Evolutionary conservation across 2,797 vertebrate genomes (phyloP).

Genomic region (Pteronotus mesoamericanus): DNA sequence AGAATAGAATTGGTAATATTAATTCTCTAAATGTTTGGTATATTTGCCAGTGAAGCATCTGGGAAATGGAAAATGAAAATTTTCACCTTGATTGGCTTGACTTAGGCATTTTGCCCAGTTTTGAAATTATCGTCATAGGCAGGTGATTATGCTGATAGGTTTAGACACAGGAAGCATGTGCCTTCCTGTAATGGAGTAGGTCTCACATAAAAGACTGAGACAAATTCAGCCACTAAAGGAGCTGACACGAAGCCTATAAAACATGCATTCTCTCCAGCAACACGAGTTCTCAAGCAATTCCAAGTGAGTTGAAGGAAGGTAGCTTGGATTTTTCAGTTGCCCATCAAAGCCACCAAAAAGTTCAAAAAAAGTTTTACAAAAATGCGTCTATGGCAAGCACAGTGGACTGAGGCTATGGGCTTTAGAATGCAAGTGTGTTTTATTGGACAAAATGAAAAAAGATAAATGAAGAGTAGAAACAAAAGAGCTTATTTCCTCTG

Average conservation of each 20-base stretch:
- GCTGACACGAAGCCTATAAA: background rate
- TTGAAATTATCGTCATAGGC: background rate
- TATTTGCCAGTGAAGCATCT: background rate
- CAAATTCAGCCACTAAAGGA: background rate
- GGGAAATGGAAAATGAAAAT: background rate
- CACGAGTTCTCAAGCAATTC: background rate
- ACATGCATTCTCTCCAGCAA: background rate
- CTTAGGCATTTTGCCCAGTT: background rate
- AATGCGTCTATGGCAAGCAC: background rate
- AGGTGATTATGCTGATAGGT: background rate
- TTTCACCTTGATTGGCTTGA: background rate
- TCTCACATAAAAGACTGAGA: background rate
- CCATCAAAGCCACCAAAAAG: background rate
- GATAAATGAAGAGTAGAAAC: constrained; percentile 11
- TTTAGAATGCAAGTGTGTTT: constrained; percentile 45
- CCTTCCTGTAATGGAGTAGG: background rate
- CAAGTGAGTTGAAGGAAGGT: background rate
- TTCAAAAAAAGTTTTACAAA: constrained; percentile 17
- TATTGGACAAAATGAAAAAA: constrained; percentile 35
- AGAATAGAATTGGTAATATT: background rate
- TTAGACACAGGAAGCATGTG: background rate
- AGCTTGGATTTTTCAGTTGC: background rate
- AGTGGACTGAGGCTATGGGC: background rate
- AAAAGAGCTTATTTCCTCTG: constrained; percentile 51
- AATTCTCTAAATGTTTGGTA: background rate